Evolutionary conservation across 1,140 invertebrate species (phyloP), one percentile per base, ranked within the genome.

Genomic region (Latrodectus geometricus): DNA sequence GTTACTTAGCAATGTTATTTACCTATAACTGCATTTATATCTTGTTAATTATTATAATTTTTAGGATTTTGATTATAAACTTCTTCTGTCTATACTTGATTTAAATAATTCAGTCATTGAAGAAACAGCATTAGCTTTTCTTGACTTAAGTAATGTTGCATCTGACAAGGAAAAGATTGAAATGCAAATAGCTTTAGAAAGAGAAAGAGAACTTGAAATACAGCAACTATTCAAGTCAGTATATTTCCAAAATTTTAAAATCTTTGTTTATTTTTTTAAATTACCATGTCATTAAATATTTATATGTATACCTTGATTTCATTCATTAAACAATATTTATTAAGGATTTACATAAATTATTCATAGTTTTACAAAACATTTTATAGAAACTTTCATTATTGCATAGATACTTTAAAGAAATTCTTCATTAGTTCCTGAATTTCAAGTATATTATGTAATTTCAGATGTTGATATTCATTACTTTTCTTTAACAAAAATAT

Each of bases 121-220:
- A 76, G 82, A 75, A 23, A 75, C 72, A 52, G 72, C 80, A 54
- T 20, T 83, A 7, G 69, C 80, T 0, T 20, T 76, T 14, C 9
- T 85, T 3, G 20, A 77, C n/a, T 86, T 86, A 50, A 66, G 72
- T 61, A 52, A 48, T 77, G 83, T 78, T 48, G 8, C 15, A 15
- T 65, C 68, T 48, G 52, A 21, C 2, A 86, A 78, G 49, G 66
- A 70, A 9, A 86, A 86, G 21, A 54, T 86, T n/a, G 65, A 70
- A 56, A 78, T 77, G 74, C 83, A 86, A 17, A 49, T 77, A 23
- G 83, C 83, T 8, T n/a, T 86, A 23, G 83, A 86, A 50, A 77
- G 61, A 56, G 75, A 77, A 70, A 86, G 83, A 21, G 75, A 86
- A 70, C 20, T 77, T 23, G 83, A 86, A 78, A 86, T 86, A 14